Conservation (phyloP, 2,888 invertebrate species). For the Leptothorax acervorum region DNA sequence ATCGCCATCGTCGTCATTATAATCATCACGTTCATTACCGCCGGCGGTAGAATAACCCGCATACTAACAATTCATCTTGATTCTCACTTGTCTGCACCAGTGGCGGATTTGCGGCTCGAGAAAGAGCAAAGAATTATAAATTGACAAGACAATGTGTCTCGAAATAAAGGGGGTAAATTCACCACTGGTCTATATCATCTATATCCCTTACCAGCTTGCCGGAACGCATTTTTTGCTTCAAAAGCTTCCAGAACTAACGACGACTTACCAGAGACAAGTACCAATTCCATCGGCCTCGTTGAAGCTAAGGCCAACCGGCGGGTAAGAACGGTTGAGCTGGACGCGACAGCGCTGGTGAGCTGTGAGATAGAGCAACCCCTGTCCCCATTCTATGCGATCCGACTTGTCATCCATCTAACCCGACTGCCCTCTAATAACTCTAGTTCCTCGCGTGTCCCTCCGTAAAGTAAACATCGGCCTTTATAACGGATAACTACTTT, state of each 20-base stretch:
- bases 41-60: constrained; percentile 43
- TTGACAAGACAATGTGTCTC: not conserved
- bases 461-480: constrained; percentile 66
- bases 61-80: constrained; percentile 46
- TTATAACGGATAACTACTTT: constrained; percentile 16
- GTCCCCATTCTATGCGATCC: constrained; percentile 20
- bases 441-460: constrained; percentile 45
- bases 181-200: constrained; percentile 8
- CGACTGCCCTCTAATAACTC: constrained; percentile 42
- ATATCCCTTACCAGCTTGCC: constrained; percentile 28
- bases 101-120: constrained; percentile 18
- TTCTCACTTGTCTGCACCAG: constrained; percentile 43
- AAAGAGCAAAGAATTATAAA: not conserved
- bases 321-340: constrained; percentile 75
- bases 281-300: constrained; percentile 60
- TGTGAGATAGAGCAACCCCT: constrained; percentile 72
- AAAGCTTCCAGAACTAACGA: constrained; percentile 2
- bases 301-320: constrained; percentile 67
- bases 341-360: constrained; percentile 76
- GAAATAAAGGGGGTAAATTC: constrained; percentile 27
- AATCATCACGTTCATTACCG: constrained; percentile 42
- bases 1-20: constrained; percentile 46
- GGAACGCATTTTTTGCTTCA: constrained; percentile 16
- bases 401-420: constrained; percentile 17
- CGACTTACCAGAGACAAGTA: constrained; percentile 15